phyloP scores from a whole-genome alignment of 2,888 invertebrate genomes.

The Ophion slaviceki region DNA sequence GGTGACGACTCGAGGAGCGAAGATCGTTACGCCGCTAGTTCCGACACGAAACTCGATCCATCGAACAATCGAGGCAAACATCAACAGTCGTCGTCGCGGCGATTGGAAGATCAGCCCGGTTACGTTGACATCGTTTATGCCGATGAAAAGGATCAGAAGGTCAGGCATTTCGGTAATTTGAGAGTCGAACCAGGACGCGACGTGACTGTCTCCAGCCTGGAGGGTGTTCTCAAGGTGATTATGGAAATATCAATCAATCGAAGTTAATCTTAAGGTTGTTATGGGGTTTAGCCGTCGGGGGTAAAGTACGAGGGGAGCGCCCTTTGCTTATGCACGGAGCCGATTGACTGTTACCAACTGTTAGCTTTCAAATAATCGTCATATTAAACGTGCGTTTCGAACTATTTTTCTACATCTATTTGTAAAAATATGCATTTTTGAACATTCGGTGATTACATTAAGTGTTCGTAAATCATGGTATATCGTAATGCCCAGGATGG shows the following conservation, averaged over 20 bases:
- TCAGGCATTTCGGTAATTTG: conserved; percentile 76
- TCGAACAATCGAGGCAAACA: conserved; percentile 5
- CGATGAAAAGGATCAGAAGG: conserved; percentile 69
- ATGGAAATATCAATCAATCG: background rate
- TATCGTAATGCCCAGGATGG: too few species aligned
- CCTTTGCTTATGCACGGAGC: too few species aligned
- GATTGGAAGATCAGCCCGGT: conserved; percentile 72
- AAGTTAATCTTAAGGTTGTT: too few species aligned
- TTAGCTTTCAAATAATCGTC: too few species aligned
- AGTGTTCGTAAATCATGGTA: too few species aligned
- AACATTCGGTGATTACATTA: too few species aligned
- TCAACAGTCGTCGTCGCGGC: conserved; percentile 20
- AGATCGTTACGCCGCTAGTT: conserved; percentile 48
- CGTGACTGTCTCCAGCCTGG: conserved; percentile 73
- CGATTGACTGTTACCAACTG: too few species aligned
- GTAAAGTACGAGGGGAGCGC: too few species aligned
- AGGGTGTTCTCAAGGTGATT: conserved; percentile 74
- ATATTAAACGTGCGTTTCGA: too few species aligned
- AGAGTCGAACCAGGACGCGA: conserved; percentile 70
- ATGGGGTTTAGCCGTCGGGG: too few species aligned
- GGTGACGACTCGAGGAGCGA: conserved; percentile 16
- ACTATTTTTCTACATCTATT: too few species aligned
- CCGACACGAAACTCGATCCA: conserved; percentile 42
- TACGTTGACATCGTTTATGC: conserved; percentile 80
- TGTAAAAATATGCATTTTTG: too few species aligned